These are phyloP conservation scores for Agapornis canus DNA, from an alignment of 2,797 vertebrate genomes.

Conservation along the genomic window DNA sequence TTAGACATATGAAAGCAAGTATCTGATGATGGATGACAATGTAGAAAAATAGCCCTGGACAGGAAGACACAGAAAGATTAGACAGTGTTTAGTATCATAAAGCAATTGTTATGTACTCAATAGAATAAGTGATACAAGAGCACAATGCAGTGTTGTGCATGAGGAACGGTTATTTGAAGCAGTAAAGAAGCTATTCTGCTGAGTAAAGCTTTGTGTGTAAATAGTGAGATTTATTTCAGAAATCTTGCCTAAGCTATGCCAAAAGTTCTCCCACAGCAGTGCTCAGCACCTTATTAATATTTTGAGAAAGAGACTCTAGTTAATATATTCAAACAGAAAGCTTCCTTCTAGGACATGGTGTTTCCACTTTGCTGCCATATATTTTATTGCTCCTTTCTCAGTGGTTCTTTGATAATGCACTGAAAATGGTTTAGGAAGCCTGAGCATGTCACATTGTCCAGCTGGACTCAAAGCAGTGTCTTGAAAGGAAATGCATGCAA, in stretches of 20 bases:
- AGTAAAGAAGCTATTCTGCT: background rate
- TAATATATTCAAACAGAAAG: conserved; percentile 10
- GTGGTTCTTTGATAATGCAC: background rate
- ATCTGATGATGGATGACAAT: background rate
- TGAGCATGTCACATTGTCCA: background rate
- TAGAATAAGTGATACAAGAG: background rate
- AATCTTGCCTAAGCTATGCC: background rate
- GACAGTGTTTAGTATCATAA: background rate
- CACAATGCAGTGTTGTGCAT: background rate
- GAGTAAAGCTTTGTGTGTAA: background rate
- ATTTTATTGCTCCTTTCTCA: background rate
- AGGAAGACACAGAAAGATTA: background rate
- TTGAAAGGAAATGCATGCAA: background rate
- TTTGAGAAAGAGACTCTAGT: background rate
- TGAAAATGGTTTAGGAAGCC: background rate
- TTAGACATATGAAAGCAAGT: background rate
- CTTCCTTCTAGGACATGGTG: background rate
- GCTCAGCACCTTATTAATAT: background rate
- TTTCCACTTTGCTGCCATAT: background rate
- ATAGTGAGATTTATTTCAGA: background rate
- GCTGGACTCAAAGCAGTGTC: background rate
- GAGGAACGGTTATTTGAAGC: background rate
- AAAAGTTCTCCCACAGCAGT: background rate
- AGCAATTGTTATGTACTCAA: background rate
- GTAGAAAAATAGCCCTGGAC: conserved; percentile 7